A percentile compares a stretch with the other conserved stretches of the same genome.
Evolutionary conservation across 2,888 invertebrate species (phyloP).

Genomic region (Nephrotoma flavescens): DNA sequence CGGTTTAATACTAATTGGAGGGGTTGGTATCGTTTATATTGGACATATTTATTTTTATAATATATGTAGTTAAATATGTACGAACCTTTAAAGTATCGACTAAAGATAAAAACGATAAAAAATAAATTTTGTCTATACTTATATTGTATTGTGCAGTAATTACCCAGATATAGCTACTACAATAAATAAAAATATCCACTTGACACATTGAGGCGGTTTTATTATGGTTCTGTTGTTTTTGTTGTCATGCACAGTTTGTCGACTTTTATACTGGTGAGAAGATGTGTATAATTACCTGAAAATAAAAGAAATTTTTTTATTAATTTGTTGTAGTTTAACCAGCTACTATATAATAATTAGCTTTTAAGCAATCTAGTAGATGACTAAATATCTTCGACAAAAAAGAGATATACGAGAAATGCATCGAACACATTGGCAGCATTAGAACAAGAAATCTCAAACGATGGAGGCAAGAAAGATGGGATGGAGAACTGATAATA

Average conservation of each 20-base stretch:
- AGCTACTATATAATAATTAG: neutral
- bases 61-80: neutral
- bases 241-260: neutral
- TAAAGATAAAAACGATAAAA: neutral
- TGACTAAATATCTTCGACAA: too few relatives aligned
- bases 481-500: too few relatives aligned
- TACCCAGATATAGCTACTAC: neutral
- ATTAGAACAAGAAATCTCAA: too few relatives aligned
- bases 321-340: neutral
- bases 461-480: too few relatives aligned
- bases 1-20: neutral
- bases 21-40: neutral
- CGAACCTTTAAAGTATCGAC: neutral
- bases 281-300: neutral
- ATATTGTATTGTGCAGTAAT: neutral
- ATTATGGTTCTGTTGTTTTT: neutral
- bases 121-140: neutral
- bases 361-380: too few relatives aligned
- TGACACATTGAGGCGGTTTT: neutral
- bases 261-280: neutral
- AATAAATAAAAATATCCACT: neutral
- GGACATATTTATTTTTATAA: neutral
- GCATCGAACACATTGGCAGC: too few relatives aligned
- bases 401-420: too few relatives aligned
- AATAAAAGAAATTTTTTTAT: neutral